Base-by-base conservation (phyloP, 35 echinoderm and acorn worm species). In the Heliocidaris tuberculata region DNA sequence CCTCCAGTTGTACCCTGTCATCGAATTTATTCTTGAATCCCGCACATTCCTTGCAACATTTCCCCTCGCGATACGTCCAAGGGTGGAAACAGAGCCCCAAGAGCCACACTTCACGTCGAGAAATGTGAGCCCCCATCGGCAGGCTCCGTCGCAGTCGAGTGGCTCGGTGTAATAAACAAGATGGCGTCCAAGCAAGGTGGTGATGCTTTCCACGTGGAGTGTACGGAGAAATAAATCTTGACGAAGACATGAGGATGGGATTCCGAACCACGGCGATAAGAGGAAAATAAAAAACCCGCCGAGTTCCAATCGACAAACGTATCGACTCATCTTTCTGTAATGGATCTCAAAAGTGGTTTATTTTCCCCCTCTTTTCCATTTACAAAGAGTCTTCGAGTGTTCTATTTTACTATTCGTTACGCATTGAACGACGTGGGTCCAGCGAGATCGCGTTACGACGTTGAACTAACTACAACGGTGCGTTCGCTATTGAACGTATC, bases 301-400 rank as follows among this genome's bases (percentile, higher is more conserved):
- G 17, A 93, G 49, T 93, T 93, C 12, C 91, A 93, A 93, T 93
- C 91, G 91, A 93, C 91, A 93, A 93, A 93, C 47, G 48, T 93
- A 93, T 93, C 91, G 91, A 93, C 91, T 93, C 91, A 59, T 93
- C 91, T 93, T 93, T 93, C 91, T 93, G 91, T 93, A 93, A 93
- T 93, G 50, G 48, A 93, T 59, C 91, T 48, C 11, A 6, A 93
- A 93, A 93, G 91, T 93, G 91, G 91, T 93, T 93, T 93, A 93
- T 93, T 93, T 93, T 54, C 91, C 50, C 87, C 50, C 91, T 93
- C 91, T 93, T 9, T 93, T 93, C 91, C 91, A 93, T 93, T 59
- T 93, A 59, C 91, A 93, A 93, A 93, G 91, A 93, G 91, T 49
- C 11, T 59, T 50, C 48, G 32, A 93, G 91, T 93, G 91, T 48